These are phyloP conservation scores for Artemia franciscana DNA, from an alignment of 1,140 invertebrate species.

Conservation along the genomic window DNA sequence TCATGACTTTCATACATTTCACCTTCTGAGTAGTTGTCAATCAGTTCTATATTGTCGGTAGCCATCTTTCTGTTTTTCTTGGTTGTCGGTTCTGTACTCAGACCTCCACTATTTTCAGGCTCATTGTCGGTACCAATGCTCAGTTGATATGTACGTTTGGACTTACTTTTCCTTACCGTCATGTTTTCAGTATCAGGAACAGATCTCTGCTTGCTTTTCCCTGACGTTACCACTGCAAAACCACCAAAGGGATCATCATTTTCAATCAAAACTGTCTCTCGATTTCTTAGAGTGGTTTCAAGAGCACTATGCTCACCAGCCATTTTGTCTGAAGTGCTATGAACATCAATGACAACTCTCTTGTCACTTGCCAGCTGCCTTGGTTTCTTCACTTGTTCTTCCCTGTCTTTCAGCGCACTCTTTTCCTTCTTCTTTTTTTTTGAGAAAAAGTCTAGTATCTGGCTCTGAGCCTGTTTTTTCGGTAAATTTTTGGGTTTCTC, in stretches of 20 bases:
- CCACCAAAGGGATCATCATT: not conserved
- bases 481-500: not conserved
- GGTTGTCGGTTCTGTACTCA: not conserved
- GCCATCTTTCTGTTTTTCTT: not conserved
- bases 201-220: not conserved
- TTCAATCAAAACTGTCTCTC: not conserved
- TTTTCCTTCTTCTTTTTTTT: not conserved
- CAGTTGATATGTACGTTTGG: not conserved
- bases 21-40: not conserved
- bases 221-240: not conserved
- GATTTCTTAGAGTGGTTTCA: not conserved
- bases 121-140: not conserved
- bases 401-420: not conserved
- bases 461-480: not conserved
- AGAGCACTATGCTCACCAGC: not conserved
- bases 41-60: not conserved
- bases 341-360: not conserved
- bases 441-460: not conserved
- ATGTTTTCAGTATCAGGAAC: not conserved
- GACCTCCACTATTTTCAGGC: not conserved
- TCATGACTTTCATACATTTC: not conserved
- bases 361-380: not conserved
- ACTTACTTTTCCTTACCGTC: not conserved
- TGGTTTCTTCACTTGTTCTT: not conserved
- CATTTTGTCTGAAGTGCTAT: not conserved